Percentiles rank a stretch among this genome's conserved stretches.
Evolutionary conservation across 2,113 vertebrate genomes (phyloP).

Genomic region (Toxostoma redivivum): DNA sequence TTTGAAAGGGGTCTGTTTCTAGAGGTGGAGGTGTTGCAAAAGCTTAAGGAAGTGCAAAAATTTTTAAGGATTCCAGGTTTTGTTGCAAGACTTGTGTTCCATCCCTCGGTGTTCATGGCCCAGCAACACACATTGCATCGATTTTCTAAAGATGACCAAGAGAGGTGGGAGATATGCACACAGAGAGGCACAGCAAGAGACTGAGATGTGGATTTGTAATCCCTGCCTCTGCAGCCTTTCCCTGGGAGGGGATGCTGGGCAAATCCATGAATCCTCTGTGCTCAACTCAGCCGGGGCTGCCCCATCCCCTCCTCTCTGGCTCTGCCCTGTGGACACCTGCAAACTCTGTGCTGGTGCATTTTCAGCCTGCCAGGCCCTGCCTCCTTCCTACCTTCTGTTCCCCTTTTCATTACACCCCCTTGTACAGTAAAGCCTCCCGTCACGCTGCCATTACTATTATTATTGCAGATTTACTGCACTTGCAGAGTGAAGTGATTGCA

Average conservation of each 20-base stretch:
- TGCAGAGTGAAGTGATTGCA: constrained; percentile 60
- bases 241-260: not conserved
- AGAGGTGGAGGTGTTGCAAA: not conserved
- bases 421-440: constrained; percentile 65
- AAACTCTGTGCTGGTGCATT: not conserved
- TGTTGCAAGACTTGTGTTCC: not conserved
- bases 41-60: not conserved
- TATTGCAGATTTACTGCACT: constrained; percentile 81
- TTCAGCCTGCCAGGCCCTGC: not conserved
- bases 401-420: constrained; percentile 63
- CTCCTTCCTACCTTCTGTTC: constrained; percentile 47
- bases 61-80: not conserved
- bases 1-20: not conserved
- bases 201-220: not conserved
- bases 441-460: constrained; percentile 74
- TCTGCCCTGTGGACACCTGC: not conserved
- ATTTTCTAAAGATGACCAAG: not conserved
- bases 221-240: not conserved
- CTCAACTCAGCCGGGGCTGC: not conserved
- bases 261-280: not conserved
- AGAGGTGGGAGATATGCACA: not conserved
- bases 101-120: not conserved
- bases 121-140: not conserved
- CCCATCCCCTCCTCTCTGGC: not conserved
- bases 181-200: not conserved